phyloP scores from a whole-genome alignment of 1,140 invertebrate genomes.

The Drosophila nigromelanica region DNA sequence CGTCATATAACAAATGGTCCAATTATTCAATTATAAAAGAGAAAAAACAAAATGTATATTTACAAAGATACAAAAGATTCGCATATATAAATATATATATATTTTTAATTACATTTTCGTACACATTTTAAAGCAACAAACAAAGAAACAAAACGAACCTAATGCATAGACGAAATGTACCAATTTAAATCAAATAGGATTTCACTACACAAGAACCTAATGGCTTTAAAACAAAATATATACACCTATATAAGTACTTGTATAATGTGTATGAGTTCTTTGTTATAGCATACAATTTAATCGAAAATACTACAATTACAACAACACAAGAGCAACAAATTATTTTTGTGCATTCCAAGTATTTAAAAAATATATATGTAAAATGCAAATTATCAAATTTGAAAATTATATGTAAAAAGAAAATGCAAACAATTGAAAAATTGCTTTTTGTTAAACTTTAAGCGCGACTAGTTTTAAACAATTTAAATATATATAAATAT shows the following conservation, averaged over 20 bases:
- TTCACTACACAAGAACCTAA: constrained; percentile 66
- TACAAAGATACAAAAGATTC: constrained; percentile 45
- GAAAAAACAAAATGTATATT: constrained; percentile 52
- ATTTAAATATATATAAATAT: constrained; percentile 47
- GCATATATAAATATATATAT: constrained; percentile 49
- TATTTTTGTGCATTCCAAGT: constrained; percentile 79
- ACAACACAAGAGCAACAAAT: constrained; percentile 50
- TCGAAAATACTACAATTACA: constrained; percentile 36
- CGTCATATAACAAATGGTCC: constrained; percentile 79
- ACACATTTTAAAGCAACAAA: constrained; percentile 58
- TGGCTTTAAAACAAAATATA: constrained; percentile 64
- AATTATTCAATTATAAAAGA: constrained; percentile 77
- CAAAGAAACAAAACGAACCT: constrained; percentile 22
- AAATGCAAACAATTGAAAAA: constrained; percentile 32
- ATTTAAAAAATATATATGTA: constrained; percentile 66
- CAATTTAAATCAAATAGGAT: constrained; percentile 75
- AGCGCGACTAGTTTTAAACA: constrained; percentile 61
- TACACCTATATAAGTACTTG: constrained; percentile 28
- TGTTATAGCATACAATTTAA: constrained; percentile 63
- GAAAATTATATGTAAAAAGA: constrained; percentile 58
- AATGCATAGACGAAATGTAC: constrained; percentile 56
- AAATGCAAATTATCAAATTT: constrained; percentile 28
- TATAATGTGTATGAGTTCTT: constrained; percentile 38
- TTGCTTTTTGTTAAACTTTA: constrained; percentile 66
- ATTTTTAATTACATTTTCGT: constrained; percentile 74